Conservation (phyloP, 2,113 vertebrate genomes). For the Thalassoma bifasciatum region DNA sequence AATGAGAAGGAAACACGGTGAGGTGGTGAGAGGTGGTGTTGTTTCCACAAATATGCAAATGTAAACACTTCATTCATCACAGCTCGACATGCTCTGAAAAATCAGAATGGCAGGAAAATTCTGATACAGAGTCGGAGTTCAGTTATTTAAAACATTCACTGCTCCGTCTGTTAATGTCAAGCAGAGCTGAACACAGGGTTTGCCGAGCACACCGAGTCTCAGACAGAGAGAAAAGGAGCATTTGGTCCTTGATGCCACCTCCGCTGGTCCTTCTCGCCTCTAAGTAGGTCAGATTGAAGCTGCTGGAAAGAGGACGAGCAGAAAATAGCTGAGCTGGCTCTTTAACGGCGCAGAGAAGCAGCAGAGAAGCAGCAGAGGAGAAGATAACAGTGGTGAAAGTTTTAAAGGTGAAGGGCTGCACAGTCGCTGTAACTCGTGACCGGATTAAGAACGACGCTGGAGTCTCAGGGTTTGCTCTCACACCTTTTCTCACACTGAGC, state of each 20-base stretch:
- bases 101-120: not conserved
- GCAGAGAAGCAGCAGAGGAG: not conserved
- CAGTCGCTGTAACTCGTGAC: not conserved
- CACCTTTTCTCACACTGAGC: not conserved
- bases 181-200: conserved; percentile 8
- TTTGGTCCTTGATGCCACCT: conserved; percentile 50
- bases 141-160: not conserved
- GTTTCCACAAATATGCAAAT: not conserved
- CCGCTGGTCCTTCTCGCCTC: conserved; percentile 32
- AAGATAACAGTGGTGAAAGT: not conserved
- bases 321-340: conserved; percentile 54
- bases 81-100: not conserved
- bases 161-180: conserved; percentile 12
- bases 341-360: conserved; percentile 1
- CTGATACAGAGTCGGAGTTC: rapidly evolving
- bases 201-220: conserved; percentile 9
- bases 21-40: no score
- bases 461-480: not conserved
- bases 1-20: no score
- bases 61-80: not conserved
- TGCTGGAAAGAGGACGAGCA: conserved; percentile 41
- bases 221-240: not conserved
- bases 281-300: conserved; percentile 74
- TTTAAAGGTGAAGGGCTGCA: no score
- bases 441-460: not conserved